Conservation (phyloP, 2,113 vertebrate species). For the Mugil cephalus region DNA sequence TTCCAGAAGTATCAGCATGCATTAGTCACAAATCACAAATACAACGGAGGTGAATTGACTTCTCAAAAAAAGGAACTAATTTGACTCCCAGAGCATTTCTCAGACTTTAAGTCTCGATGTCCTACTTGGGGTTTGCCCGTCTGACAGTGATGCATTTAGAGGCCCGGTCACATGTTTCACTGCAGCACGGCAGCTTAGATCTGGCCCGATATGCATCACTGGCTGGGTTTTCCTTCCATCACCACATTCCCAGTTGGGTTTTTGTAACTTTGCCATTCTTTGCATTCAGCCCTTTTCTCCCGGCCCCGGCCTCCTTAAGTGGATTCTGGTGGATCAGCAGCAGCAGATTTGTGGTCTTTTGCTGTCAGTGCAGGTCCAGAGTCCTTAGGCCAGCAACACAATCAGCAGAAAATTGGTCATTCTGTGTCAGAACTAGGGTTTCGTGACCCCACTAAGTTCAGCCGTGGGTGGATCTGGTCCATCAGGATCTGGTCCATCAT, state of each 20-base stretch:
- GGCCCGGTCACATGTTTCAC: slow-evolving; percentile 30
- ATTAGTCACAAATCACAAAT: not conserved
- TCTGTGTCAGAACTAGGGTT: slow-evolving; percentile 46
- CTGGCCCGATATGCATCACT: slow-evolving; percentile 22
- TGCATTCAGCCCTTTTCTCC: slow-evolving; percentile 11
- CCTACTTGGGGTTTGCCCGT: not conserved
- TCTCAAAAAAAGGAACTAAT: not conserved
- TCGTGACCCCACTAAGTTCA: slow-evolving; percentile 43
- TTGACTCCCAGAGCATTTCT: not conserved
- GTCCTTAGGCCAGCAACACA: slow-evolving; percentile 49
- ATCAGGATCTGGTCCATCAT: slow-evolving; percentile 25
- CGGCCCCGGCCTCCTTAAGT: slow-evolving; percentile 3
- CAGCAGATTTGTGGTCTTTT: slow-evolving; percentile 63
- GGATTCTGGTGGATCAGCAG: slow-evolving; percentile 50
- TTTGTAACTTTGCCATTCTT: slow-evolving; percentile 29
- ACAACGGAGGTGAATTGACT: not conserved
- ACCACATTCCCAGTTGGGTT: slow-evolving; percentile 7
- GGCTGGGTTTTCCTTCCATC: slow-evolving; percentile 19
- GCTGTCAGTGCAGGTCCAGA: slow-evolving; percentile 54
- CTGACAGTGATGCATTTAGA: slow-evolving; percentile 43
- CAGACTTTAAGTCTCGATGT: slow-evolving; percentile 14
- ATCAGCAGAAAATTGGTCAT: slow-evolving; percentile 74
- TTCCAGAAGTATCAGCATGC: not conserved
- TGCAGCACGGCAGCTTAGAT: slow-evolving; percentile 17
- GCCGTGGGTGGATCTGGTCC: not conserved